Percentiles rank a stretch among this genome's conserved stretches.
These are phyloP conservation scores for Amazona guildingii DNA, from an alignment of 2,113 vertebrate genomes.

Conservation along the genomic window DNA sequence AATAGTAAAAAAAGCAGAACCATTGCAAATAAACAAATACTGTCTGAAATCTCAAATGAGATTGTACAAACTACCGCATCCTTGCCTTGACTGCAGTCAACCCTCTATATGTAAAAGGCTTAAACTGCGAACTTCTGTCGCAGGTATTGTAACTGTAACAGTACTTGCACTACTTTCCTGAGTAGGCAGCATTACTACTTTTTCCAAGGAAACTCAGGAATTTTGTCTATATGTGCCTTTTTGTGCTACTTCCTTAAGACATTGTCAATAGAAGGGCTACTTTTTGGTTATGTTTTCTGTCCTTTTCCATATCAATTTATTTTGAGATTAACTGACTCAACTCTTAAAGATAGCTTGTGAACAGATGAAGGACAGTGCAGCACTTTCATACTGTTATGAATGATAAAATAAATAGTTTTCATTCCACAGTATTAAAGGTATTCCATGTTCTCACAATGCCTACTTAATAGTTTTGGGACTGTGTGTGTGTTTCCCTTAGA, in stretches of 20 bases:
- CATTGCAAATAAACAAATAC: not conserved
- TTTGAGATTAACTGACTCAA: not conserved
- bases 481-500: constrained; percentile 15
- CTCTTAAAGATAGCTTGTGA: not conserved
- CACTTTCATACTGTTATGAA: not conserved
- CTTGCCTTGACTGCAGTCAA: not conserved
- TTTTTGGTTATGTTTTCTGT: not conserved
- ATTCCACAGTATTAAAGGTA: not conserved
- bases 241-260: not conserved
- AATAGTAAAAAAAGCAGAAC: not conserved
- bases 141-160: not conserved
- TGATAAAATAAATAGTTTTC: constrained; percentile 18
- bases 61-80: not conserved
- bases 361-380: not conserved
- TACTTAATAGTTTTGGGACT: constrained; percentile 37
- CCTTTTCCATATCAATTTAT: not conserved
- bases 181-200: not conserved
- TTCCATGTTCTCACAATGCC: constrained; percentile 37
- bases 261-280: not conserved
- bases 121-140: not conserved
- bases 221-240: fast-evolving
- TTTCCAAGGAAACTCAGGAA: not conserved
- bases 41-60: not conserved
- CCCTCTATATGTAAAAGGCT: not conserved
- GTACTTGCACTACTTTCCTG: not conserved